Base-by-base conservation (phyloP, 1,140 invertebrate species). In the Hylyphantes graminicola region DNA sequence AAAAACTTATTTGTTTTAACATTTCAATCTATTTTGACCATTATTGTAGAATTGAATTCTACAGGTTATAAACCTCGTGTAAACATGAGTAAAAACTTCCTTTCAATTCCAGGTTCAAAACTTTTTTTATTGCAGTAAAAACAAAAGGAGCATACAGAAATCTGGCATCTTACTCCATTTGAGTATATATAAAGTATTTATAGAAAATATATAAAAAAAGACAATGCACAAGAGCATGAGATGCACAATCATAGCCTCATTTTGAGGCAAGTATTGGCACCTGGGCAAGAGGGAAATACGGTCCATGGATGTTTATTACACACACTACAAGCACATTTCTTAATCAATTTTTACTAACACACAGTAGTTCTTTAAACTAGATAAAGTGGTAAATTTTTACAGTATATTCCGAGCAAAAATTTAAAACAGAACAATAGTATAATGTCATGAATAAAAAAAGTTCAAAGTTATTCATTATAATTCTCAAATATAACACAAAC, bases 141-240 rank as follows among this genome's bases (percentile, higher is more conserved):
- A 82, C 70, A 75, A 82, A 74, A 57, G 80, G 59, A 82, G 67
- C 48, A 19, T 73, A 65, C 65, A 67, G 48, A 80, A 59, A 53
- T n/a, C 35, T 57, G 61, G 68, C 57, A 73, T 65, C 19, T 74
- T 63, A 74, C 70, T 82, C 80, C 80, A 65, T 82, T 73, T 21
- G n/a, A 48, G 65, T 64, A 50, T 35, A 70, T 82, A 82, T 82
- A 82, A 82, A 82, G 59, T 74, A 35, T 74, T 82, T 82, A 74
- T 65, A 74, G 74, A 68, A 82, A 82, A 82, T 70, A 74, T 74
- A 74, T 63, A 74, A 65, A 82, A 81, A 82, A 82, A 82, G 80
- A 82, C 80, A 68, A 82, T 65, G 51, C 80, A 82, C 80, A 75
- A n/a, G 54, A 54, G 51, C 64, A 73, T 53, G 10, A 11, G 54